Evolutionary conservation across 2,888 invertebrate genomes (phyloP), one percentile per base, ranked within the genome.

Genomic region (Notodonta ziczac): DNA sequence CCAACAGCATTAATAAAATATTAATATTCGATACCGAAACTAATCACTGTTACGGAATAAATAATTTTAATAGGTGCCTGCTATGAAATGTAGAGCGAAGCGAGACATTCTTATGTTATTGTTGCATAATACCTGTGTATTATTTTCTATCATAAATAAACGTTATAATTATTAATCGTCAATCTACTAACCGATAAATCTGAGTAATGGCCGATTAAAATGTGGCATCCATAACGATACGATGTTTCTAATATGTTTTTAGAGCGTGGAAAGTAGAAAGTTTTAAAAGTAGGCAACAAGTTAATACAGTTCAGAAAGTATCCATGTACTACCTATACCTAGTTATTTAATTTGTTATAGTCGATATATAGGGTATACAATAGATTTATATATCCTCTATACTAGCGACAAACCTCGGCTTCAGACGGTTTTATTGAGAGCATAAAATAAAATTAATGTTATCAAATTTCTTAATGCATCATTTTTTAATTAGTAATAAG

Each of bases 211-310:
- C 67, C 74, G 78, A 83, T 86, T 82, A 86, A 83, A 85, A 86
- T 83, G 85, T 83, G 79, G 82, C 86, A 85, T 88, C 84, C 85
- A 87, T 88, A 87, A 85, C 83, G 83, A 86, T 88, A 86, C 86
- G 84, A 87, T 90, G 89, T 87, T 86, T 90, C 89, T 87, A 87
- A 88, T 90, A 88, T 87, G 89, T 91, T 91, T 93, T 92, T 91
- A 90, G 93, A 93, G 92, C 92, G 90, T 91, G 92, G 91, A 92
- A 91, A 91, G 92, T 92, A 92, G 93, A 93, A 92, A 93, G 93
- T 92, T 88, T 84, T 80, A 80, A 88, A 92, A 90, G 89, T 90
- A 87, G 90, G 90, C 74, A 88, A 85, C 76, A 88, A 85, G 81
- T 86, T 87, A 85, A 86, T 87, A 88, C 81, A 82, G 81, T 82